Base-by-base conservation (phyloP, 1,140 invertebrate species). In the Dreissena polymorpha region DNA sequence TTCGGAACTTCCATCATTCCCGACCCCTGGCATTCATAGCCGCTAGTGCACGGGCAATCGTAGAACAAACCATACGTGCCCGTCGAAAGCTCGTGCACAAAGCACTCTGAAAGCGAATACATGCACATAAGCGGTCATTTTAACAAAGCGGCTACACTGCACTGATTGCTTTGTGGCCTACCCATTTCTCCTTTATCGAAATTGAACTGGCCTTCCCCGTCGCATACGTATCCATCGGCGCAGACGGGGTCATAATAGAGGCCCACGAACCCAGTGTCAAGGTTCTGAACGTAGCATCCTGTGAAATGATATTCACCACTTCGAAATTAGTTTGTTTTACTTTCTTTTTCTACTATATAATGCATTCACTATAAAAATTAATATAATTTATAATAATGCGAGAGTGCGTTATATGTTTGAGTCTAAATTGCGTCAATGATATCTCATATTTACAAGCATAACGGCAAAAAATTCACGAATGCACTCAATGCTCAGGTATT, bases 121-220 rank as follows among this genome's bases (percentile, higher is more conserved):
- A 57, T n/a, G n/a, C n/a, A n/a, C 39, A 39, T 39, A 39, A 39
- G 39, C 39, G 39, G 39, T 5, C 2, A 39, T 39, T n/a, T 39
- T 5, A 39, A 8, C 39, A 39, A 39, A 39, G 39, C 39, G 39
- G 39, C 39, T 39, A 39, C 39, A 39, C 39, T 39, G 39, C 8
- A 39, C 39, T 39, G 39, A 39, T 39, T 39, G 39, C 39, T 39
- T 39, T 39, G 39, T 39, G 39, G 39, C 39, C 39, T 39, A 79
- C 76, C 76, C 3, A 57, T 23, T 39, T 79, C 76, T 27, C 76
- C 76, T 27, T 79, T 79, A 27, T 79, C 70, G 13, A 79, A 10
- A 23, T 69, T 68, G 16, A 53, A 57, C 0, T 23, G 0, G 13
- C 76, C 76, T 0, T 65, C 70, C 0, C 67, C 76, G 21, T 29